Percentiles rank a stretch among this genome's conserved stretches.
phyloP scores from a whole-genome alignment of 2,113 vertebrate genomes.

The Casuarius casuarius region DNA sequence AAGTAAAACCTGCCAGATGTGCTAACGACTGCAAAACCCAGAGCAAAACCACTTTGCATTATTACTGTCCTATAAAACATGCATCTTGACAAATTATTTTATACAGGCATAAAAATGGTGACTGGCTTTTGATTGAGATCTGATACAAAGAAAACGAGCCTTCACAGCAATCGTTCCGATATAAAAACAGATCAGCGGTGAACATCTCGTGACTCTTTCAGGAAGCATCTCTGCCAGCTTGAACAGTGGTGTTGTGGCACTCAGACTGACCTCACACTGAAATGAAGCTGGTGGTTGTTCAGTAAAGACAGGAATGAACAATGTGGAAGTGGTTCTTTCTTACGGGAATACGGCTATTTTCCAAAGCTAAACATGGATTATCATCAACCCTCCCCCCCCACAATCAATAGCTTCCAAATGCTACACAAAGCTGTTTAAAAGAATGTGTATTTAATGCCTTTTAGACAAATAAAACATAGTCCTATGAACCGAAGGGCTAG shows the following conservation, averaged over 20 bases:
- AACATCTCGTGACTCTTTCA: neutral
- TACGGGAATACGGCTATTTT: neutral
- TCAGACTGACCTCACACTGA: neutral
- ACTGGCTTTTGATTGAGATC: neutral
- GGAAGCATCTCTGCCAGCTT: neutral
- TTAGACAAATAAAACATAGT: neutral
- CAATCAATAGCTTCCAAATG: neutral
- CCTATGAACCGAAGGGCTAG: neutral
- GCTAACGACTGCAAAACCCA: too few relatives aligned
- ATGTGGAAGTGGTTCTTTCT: neutral
- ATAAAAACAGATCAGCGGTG: neutral
- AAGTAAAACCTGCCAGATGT: neutral
- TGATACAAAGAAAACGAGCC: neutral
- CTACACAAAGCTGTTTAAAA: neutral
- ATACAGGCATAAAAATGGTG: neutral
- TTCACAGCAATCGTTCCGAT: neutral
- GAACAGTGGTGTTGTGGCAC: rapidly evolving
- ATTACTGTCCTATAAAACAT: neutral
- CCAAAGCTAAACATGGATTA: neutral
- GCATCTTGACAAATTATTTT: neutral
- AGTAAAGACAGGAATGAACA: neutral
- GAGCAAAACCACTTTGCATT: neutral
- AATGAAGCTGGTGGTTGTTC: neutral
- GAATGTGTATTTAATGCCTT: neutral
- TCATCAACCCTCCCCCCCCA: neutral